Evolutionary conservation across 1,140 invertebrate species (phyloP), one percentile per base, ranked within the genome.

Genomic region (Diachasma alloeum): DNA sequence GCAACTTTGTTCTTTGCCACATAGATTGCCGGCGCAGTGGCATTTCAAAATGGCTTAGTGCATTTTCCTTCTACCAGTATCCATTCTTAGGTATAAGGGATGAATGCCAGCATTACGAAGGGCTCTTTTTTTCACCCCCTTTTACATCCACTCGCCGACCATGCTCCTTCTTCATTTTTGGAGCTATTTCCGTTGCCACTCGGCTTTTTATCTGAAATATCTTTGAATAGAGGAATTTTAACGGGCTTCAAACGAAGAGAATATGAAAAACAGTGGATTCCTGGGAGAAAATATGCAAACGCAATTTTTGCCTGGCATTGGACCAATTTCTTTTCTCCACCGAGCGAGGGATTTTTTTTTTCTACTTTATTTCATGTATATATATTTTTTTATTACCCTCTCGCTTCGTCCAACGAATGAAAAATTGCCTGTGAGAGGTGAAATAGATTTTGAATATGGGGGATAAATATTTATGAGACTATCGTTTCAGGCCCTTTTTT

Each of bases 1-100:
- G 22, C 67, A 76, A 76, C 74, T 76, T 76, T 76, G 74, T 76
- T 76, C 74, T 76, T 76, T 76, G 74, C 74, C 74, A 76, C 74
- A 76, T 76, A 76, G 74, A 76, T 76, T 76, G 74, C 67, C 44
- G 36, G 39, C 74, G 37, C 67, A 37, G 74, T 71, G 63, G 74
- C 68, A 76, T 76, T 76, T 76, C 26, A 76, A 76, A 76, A 76
- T 76, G 26, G 74, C 46, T 76, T 71, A 76, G 74, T 76, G 68
- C 46, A 76, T 71, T 76, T 76, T 37, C 74, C 37, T 59, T 19
- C 53, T 39, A 66, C 59, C 69, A 42, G 48, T 42, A 76, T 71
- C 67, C 22, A 70, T 59, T 76, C 31, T 31, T 66, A 24, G 26
- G 59, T 39, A 42, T 6, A 56, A 56, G 48, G 48, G 48, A 22